Evolutionary conservation across 2,113 vertebrate species (phyloP).

Genomic region (Columbina picui): DNA sequence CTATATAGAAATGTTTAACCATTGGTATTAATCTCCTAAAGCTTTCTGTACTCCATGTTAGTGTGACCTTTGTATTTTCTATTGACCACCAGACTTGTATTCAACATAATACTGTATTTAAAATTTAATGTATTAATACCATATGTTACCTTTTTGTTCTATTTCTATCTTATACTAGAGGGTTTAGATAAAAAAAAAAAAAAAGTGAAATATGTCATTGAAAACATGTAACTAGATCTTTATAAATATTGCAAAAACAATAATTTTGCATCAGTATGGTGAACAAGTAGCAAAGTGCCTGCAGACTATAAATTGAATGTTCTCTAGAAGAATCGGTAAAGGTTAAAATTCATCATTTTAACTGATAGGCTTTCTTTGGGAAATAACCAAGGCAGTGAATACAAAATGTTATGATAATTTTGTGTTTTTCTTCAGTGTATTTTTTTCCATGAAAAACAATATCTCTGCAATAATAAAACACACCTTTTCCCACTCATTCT

Average conservation of each 20-base stretch:
- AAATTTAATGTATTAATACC: slow-evolving; percentile 63
- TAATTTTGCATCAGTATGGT: slow-evolving; percentile 82
- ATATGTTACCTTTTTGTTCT: slow-evolving; percentile 26
- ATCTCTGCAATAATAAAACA: slow-evolving; percentile 32
- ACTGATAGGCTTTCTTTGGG: slow-evolving; percentile 80
- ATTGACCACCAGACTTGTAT: slow-evolving; percentile 47
- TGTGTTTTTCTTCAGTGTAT: slow-evolving; percentile 11
- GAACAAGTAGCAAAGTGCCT: slow-evolving; percentile 73
- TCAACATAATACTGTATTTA: slow-evolving; percentile 53
- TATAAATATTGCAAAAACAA: slow-evolving; percentile 81
- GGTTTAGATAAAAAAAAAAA: slow-evolving; percentile 56
- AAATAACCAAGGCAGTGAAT: slow-evolving; percentile 77
- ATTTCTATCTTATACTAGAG: slow-evolving; percentile 20
- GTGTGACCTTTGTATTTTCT: slow-evolving; percentile 66
- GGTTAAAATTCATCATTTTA: slow-evolving; percentile 88
- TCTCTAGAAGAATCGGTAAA: slow-evolving; percentile 81
- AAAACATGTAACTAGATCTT: slow-evolving; percentile 69
- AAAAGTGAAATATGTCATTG: slow-evolving; percentile 71
- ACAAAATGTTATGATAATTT: slow-evolving; percentile 75
- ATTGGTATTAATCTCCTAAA: slow-evolving; percentile 59
- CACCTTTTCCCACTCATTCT: slow-evolving; percentile 14
- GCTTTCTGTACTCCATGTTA: slow-evolving; percentile 44
- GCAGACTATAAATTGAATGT: slow-evolving; percentile 84
- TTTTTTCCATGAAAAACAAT: slow-evolving; percentile 11
- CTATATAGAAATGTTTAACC: slow-evolving; percentile 23